These are phyloP conservation scores for Hypomesus transpacificus DNA, from an alignment of 2,113 vertebrate genomes.

Conservation along the genomic window DNA sequence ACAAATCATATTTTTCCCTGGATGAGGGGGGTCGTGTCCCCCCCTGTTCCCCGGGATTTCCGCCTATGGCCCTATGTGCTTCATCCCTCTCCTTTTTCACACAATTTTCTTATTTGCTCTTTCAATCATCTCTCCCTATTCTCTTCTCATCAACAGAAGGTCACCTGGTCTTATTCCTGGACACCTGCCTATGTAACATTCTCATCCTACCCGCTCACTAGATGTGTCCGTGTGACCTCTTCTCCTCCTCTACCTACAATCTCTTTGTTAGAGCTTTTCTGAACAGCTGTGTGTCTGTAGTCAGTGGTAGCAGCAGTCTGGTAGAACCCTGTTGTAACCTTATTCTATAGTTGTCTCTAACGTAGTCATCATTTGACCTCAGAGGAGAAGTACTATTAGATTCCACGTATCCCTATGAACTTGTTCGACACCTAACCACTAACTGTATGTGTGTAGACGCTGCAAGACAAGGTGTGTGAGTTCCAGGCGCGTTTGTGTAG, in stretches of 20 bases:
- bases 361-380: no score
- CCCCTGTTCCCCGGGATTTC: no score
- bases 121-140: background rate
- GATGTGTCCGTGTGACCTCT: background rate
- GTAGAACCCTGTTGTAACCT: background rate
- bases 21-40: no score
- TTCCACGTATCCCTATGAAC: background rate
- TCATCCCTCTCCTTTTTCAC: background rate
- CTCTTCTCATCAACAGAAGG: constrained; percentile 24
- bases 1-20: no score
- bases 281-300: no score
- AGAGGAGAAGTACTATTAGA: no score
- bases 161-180: constrained; percentile 44
- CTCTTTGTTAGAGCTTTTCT: no score
- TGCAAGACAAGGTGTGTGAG: constrained; percentile 70
- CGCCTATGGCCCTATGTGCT: no score
- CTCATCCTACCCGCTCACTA: background rate
- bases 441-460: constrained; percentile 57
- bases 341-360: no score
- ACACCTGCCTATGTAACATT: constrained; percentile 51
- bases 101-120: background rate
- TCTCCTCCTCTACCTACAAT: background rate
- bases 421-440: background rate
- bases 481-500: constrained; percentile 69
- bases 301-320: background rate